phyloP scores from a whole-genome alignment of 2,888 invertebrate species.

The Microctonus brassicae region DNA sequence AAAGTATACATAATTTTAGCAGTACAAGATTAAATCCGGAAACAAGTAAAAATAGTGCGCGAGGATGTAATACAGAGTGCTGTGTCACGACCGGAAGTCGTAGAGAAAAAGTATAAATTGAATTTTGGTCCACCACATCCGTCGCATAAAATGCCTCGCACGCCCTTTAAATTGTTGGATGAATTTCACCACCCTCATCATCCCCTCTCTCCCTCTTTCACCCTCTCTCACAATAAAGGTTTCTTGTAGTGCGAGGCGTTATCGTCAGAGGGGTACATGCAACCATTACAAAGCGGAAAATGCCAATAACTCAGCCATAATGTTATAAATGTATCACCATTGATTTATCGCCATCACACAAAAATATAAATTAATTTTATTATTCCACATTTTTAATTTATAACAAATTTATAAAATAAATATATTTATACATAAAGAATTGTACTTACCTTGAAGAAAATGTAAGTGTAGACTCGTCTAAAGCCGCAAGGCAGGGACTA shows the following conservation, averaged over 20 bases:
- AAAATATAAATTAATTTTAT: too few species aligned
- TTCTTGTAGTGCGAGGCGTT: neutral
- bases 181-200: constrained; percentile 42
- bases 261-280: constrained; percentile 39
- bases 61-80: constrained; percentile 55
- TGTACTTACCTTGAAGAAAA: too few species aligned
- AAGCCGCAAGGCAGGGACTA: too few species aligned
- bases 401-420: too few species aligned
- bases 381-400: too few species aligned
- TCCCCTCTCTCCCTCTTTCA: neutral
- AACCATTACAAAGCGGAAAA: constrained; percentile 63
- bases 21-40: constrained; percentile 6
- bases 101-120: constrained; percentile 62
- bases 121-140: constrained; percentile 60
- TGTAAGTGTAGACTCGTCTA: too few species aligned
- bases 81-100: constrained; percentile 52
- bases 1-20: too few species aligned
- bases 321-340: constrained; percentile 17
- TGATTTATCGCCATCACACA: neutral
- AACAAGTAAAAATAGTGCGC: constrained; percentile 29
- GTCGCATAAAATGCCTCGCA: constrained; percentile 63
- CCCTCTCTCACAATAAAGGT: constrained; percentile 15
- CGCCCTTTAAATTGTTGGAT: constrained; percentile 65
- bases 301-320: constrained; percentile 57
- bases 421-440: neutral